A percentile compares a stretch with the other conserved stretches of the same genome.
Evolutionary conservation across 2,113 vertebrate species (phyloP).

Genomic region (Plecturocebus donacophilus): DNA sequence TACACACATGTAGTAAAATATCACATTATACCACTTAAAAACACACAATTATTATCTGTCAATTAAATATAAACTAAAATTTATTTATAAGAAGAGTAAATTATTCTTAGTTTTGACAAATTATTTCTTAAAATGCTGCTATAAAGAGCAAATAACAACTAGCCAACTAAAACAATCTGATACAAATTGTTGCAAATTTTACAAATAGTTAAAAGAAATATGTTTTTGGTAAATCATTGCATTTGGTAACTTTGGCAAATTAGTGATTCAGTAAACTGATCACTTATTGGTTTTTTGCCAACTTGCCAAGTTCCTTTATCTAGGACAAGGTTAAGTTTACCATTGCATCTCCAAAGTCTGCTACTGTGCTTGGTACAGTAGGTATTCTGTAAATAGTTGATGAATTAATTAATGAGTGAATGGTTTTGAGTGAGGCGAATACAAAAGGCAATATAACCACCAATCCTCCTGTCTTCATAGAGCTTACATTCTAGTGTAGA

Average conservation of each 20-base stretch:
- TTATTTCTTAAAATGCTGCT: conserved; percentile 4
- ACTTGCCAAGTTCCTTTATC: background rate
- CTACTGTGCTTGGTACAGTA: background rate
- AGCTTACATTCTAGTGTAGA: background rate
- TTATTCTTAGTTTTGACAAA: background rate
- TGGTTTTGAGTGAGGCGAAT: background rate
- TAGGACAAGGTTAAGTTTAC: background rate
- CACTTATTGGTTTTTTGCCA: background rate
- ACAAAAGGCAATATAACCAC: background rate
- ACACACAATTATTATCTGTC: background rate
- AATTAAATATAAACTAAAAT: background rate
- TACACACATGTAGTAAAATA: background rate
- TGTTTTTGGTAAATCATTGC: background rate
- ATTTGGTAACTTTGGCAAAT: conserved; percentile 24
- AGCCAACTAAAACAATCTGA: background rate
- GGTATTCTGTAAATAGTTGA: background rate
- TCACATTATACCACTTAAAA: background rate
- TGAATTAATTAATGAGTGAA: background rate
- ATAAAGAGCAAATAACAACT: conserved; percentile 14
- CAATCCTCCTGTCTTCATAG: background rate
- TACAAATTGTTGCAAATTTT: background rate
- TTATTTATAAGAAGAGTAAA: background rate
- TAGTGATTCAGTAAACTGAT: background rate
- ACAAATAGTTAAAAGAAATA: background rate
- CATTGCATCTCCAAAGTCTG: background rate